Evolutionary conservation across 2,888 invertebrate genomes (phyloP), one percentile per base, ranked within the genome.

Genomic region (Brachylomia viminalis): DNA sequence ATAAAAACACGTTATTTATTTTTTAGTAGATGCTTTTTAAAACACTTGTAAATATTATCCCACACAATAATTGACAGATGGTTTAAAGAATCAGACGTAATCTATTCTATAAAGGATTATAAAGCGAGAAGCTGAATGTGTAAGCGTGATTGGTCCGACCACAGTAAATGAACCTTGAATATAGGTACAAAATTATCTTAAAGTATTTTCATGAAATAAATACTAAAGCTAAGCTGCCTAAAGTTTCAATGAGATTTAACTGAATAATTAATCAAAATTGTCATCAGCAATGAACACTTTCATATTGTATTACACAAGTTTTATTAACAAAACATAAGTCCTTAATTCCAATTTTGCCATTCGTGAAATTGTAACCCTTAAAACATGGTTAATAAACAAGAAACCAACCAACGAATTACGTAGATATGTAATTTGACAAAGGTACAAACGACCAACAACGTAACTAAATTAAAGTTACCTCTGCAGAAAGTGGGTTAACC

Each of bases 401-500:
- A 79, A 90, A 75, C 59, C 75, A 73, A 79, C 77, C 58, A 87
- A 88, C 81, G 59, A 86, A 83, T 85, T 86, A 87, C 82, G 80
- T 82, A 83, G 81, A 87, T 88, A 85, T 84, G 82, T 89, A 88
- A 88, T 88, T 89, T 88, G 86, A 90, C 87, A 87, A 86, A 88
- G 90, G 86, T 86, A 90, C 85, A 89, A 87, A 86, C 85, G 88
- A 78, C 85, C 82, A 83, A 83, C 84, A 85, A 65, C 77, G 80
- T 87, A 90, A 90, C 88, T 87, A 88, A 87, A 90, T 90, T 90
- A 90, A 89, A 90, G 83, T 87, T 87, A 86, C 86, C 78, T 85
- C 82, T 79, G 80, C 83, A 84, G 85, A 86, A 88, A 87, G 86
- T 88, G 83, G 88, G 88, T 89, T 88, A 86, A 86, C 85, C 86